Base-by-base conservation (phyloP, 2,113 vertebrate genomes). In the Oreocharis arfaki region DNA sequence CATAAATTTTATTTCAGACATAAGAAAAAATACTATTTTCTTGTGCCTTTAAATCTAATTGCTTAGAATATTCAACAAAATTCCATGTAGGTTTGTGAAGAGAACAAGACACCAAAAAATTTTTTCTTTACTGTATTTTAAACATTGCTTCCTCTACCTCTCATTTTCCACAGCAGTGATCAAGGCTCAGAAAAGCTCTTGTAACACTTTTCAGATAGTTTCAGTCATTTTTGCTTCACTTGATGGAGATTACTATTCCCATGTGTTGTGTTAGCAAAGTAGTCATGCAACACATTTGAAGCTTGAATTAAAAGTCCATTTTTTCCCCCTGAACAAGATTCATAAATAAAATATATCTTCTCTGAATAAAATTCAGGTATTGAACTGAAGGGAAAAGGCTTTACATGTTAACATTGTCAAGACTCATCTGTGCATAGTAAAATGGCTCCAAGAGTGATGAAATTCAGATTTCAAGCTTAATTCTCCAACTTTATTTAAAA, bases 301-400 rank as follows among this genome's bases (percentile, higher is more conserved):
- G 67, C 41, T 87, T 85, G 77, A 96, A 95, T 94, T 97, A 92
- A 95, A 96, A 95, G 80, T 87, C 90, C 52, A 37, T 92, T 84
- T 96, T 63, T 91, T 47, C 23, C 37, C 27, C 74, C 49, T 55
- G 83, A 97, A 93, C 42, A 89, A 79, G 77, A 82, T 89, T 97
- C 65, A 96, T 97, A 96, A 97, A 96, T 96, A 97, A 97, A 93
- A 95, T 87, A 96, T 92, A 56, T 24, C 10, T 71, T 79, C 52
- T 91, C 57, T 90, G 57, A 93, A 87, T 67, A 82, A 90, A 96
- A 94, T 82, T 82, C 50, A 87, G 74, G 24, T 93, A 73, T 70
- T 83, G 49, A 71, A 88, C 75, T 71, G 76, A 68, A 83, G 50
- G 69, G 78, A 94, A 79, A 90, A 86, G 39, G 24, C 27, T 94